Evolutionary conservation across 2,797 vertebrate genomes (phyloP), one percentile per base, ranked within the genome.

Genomic region (Onychomys leucogaster): DNA sequence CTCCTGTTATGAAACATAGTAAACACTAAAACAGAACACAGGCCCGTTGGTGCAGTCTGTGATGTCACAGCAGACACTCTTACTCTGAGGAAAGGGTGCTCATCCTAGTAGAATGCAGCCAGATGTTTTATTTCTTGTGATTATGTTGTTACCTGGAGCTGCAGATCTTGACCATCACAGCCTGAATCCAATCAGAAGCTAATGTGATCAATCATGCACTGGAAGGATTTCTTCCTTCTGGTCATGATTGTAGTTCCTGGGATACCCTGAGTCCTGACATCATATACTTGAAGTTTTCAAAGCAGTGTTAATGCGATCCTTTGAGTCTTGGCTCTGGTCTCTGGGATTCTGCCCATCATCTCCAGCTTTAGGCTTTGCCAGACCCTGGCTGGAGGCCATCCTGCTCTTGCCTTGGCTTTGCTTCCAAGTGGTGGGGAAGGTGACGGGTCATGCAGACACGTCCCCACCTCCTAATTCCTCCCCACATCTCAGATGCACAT

Each of bases 1-100:
- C 23, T 94, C 27, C 77, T 67, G 76, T 46, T 59, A 82, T 52
- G 81, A 93, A 84, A 93, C 55, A 91, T 3, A 90, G 59, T 41
- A 67, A 63, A 96, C 93, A 71, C 43, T 32, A 1, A 73, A 92
- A 93, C 61, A 89, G 77, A 61, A 75, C 77, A 37, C 41, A 80
- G 43, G 87, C 82, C 75, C 86, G 59, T 92, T 90, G 93, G 41
- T 49, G 81, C 84, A n/a, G 90, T 59, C 89, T 94, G 81, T 89
- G 82, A 89, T 82, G 55, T 93, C 88, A 85, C 34, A 96, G 89
- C 65, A 84, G 71, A 71, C n/a, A 90, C 76, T 85, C 87, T 84
- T 87, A 43, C 55, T 13, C 52, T 82, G 32, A 61, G 78, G 89
- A 91, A 88, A 90, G 93, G 76, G 65, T 65, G 59, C 52, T 67